Evolutionary conservation across 2,113 vertebrate species (phyloP).

Genomic region (Candoia aspera): DNA sequence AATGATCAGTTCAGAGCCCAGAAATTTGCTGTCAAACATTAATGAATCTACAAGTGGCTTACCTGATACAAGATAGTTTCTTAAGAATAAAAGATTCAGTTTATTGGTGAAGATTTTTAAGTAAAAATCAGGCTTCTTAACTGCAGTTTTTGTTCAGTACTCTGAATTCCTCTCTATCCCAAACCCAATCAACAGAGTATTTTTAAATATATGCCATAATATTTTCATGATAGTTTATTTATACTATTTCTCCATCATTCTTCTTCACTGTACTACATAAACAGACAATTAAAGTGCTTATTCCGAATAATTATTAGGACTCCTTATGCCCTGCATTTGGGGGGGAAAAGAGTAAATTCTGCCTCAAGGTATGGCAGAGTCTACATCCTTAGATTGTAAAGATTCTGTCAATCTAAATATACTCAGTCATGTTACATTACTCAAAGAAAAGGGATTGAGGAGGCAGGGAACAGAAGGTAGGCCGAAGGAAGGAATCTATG

Average conservation of each 20-base stretch:
- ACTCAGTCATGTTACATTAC: background rate
- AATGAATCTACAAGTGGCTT: background rate
- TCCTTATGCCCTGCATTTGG: background rate
- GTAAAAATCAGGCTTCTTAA: background rate
- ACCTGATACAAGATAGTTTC: background rate
- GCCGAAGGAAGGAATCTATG: background rate
- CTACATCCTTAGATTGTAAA: background rate
- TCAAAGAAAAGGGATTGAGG: background rate
- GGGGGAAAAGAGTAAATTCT: background rate
- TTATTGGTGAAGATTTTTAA: background rate
- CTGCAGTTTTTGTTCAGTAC: background rate
- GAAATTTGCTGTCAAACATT: background rate
- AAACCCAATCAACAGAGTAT: background rate
- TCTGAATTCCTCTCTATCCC: background rate
- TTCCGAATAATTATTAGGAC: background rate
- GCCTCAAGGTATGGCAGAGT: background rate
- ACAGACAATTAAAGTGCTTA: background rate
- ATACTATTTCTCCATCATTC: background rate
- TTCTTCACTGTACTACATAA: background rate
- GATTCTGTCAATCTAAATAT: background rate
- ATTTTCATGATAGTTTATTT: background rate
- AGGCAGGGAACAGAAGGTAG: background rate
- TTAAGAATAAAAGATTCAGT: background rate
- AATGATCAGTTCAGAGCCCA: background rate
- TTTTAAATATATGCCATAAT: background rate